A percentile compares a stretch with the other conserved stretches of the same genome.
Conservation (phyloP, 1,140 invertebrate genomes). For the Bathynomus jamesi region DNA sequence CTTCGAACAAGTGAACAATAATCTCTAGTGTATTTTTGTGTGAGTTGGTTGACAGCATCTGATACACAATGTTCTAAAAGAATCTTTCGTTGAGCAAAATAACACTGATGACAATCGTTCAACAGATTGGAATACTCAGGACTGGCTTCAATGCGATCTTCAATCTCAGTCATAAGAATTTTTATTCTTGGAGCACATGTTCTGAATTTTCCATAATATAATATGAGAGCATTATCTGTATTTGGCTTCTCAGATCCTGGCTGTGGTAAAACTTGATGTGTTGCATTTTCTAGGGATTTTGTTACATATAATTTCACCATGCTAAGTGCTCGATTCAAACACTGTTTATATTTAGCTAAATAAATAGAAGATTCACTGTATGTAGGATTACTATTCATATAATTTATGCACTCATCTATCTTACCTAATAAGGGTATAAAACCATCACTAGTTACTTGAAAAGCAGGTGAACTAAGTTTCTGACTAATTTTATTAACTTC, state of each 20-base stretch:
- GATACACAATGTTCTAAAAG: constrained; percentile 67
- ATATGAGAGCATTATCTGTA: constrained; percentile 68
- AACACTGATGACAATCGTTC: constrained; percentile 74
- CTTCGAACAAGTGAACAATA: constrained; percentile 79
- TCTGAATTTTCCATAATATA: constrained; percentile 92
- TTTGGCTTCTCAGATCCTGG: constrained; percentile 36
- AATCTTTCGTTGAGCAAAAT: constrained; percentile 64
- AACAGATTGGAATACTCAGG: constrained; percentile 64
- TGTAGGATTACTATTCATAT: constrained; percentile 63
- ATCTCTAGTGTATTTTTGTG: constrained; percentile 63
- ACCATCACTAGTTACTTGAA: constrained; percentile 71
- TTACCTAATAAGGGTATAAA: constrained; percentile 72
- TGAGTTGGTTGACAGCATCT: constrained; percentile 63
- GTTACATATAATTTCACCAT: constrained; percentile 67
- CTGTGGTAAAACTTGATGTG: constrained; percentile 56
- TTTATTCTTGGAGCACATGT: constrained; percentile 74
- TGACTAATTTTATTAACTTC: constrained; percentile 72
- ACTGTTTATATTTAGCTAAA: constrained; percentile 66
- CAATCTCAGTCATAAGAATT: constrained; percentile 70
- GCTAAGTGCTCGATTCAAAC: constrained; percentile 66
- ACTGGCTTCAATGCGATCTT: constrained; percentile 50
- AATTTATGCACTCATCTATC: constrained; percentile 78
- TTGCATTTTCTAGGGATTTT: constrained; percentile 63
- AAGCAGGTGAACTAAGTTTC: constrained; percentile 64
- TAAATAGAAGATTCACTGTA: constrained; percentile 46